phyloP scores from a whole-genome alignment of 2,113 vertebrate species.

The Dipodomys stephensi region DNA sequence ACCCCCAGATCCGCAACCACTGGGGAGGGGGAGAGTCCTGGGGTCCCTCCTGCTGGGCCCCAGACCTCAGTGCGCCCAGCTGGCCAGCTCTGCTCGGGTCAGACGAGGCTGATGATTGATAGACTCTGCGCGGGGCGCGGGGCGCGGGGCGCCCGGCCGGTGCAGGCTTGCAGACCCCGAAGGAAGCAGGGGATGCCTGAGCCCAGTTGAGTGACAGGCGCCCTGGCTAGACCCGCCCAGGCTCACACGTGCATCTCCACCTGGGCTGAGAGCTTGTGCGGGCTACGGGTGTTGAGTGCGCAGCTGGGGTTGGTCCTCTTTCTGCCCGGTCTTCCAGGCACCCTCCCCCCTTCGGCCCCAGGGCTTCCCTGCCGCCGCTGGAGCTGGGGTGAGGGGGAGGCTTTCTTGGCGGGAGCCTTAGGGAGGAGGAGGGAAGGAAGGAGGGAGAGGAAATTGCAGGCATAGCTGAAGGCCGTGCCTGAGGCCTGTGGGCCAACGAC shows the following conservation, averaged over 20 bases:
- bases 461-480: conserved; percentile 89
- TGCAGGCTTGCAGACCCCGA: conserved; percentile 38
- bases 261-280: not conserved
- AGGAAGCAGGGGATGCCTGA: not conserved
- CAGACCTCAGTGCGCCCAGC: conserved; percentile 58
- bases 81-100: conserved; percentile 41
- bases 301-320: not conserved
- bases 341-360: no score
- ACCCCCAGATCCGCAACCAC: not conserved
- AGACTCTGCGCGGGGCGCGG: not conserved
- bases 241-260: not conserved
- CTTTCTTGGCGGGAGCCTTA: conserved; percentile 87
- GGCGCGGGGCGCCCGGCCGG: conserved; percentile 24
- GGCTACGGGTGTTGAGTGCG: not conserved
- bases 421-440: conserved; percentile 79
- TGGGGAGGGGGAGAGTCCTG: not conserved
- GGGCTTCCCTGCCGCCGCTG: not conserved
- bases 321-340: not conserved
- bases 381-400: conserved; percentile 64
- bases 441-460: conserved; percentile 86
- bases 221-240: not conserved
- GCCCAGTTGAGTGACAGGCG: not conserved
- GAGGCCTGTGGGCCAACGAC: conserved; percentile 54
- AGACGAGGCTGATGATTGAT: conserved; percentile 74
- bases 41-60: not conserved